Conservation (phyloP, 2,797 vertebrate genomes). For the Babyrousa celebensis region DNA sequence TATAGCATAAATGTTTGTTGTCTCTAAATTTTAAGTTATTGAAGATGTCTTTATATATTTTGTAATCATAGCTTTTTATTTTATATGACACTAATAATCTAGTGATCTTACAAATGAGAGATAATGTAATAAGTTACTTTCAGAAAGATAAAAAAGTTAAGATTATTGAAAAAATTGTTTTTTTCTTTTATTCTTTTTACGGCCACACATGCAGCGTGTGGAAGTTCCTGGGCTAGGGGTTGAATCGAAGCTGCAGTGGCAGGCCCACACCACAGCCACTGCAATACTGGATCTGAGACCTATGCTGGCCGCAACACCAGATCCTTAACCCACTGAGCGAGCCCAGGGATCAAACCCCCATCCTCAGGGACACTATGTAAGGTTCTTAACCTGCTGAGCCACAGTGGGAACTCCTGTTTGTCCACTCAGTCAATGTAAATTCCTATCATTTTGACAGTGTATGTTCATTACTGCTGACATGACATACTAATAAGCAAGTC, state of each 20-base stretch:
- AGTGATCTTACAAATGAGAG: slow-evolving; percentile 18
- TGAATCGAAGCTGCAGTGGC: too few relatives aligned
- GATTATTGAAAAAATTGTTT: slow-evolving; percentile 37
- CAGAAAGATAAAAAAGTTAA: slow-evolving; percentile 30
- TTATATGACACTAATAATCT: background rate
- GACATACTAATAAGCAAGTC: background rate
- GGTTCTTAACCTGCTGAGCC: too few relatives aligned
- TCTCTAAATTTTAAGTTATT: slow-evolving; percentile 66
- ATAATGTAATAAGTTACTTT: slow-evolving; percentile 41
- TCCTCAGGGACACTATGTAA: too few relatives aligned
- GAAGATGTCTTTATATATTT: slow-evolving; percentile 44
- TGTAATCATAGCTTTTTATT: slow-evolving; percentile 27
- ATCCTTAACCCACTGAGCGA: too few relatives aligned
- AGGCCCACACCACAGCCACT: too few relatives aligned
- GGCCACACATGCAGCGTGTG: too few relatives aligned
- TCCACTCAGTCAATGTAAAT: background rate
- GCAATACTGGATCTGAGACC: too few relatives aligned
- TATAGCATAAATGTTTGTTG: background rate
- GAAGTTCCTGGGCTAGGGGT: too few relatives aligned
- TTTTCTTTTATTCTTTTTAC: too few relatives aligned
- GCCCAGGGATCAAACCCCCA: too few relatives aligned
- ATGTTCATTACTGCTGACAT: slow-evolving; percentile 33
- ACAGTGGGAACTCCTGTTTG: background rate
- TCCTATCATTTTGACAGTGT: background rate
- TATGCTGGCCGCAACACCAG: too few relatives aligned